Evolutionary conservation across 2,797 vertebrate genomes (phyloP), one percentile per base, ranked within the genome.

Genomic region (Fistularia commersonii): DNA sequence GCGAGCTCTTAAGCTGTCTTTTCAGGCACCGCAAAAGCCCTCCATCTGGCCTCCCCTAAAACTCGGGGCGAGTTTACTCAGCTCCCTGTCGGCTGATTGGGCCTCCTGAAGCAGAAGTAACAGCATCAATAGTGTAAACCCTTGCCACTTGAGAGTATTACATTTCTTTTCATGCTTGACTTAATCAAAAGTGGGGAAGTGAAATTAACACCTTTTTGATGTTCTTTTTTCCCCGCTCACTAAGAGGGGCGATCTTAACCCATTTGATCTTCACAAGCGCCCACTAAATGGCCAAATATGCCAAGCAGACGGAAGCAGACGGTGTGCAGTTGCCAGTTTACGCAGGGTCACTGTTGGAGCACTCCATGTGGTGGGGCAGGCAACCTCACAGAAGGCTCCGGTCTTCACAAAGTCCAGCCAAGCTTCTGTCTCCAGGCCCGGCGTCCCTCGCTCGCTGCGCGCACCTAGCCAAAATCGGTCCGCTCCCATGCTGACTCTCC

Each of bases 201-300:
- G 97, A 98, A 99, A 99, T 97, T 95, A 97, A 99, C 96, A 98
- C 95, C 95, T 98, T 98, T 99, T 97, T 98, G 97, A 99, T 99
- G 97, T 96, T 92, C 94, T 95, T 97, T 98, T 93, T 95, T 89
- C 89, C 90, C 94, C 90, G 92, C 94, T 95, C 93, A 91, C 96
- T 94, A 95, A 96, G 93, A 93, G 93, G 92, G 92, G 92, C 91
- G 91, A 95, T 94, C 94, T 95, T 95, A 96, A 95, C 95, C 95
- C 94, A 93, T 95, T 94, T 96, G 95, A 98, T 98, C 97, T 95
- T 93, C 93, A 89, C 93, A 94, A 94, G 93, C 91, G 85, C 91
- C 93, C 89, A 88, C 89, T 97, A 98, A 98, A 97, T 93, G 96
- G 93, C 93, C 93, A 96, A 97, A 98, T 97, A 95, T 97, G 96